Evolutionary conservation across 2,113 vertebrate species (phyloP), one percentile per base, ranked within the genome.

Genomic region (Lasiurus borealis): DNA sequence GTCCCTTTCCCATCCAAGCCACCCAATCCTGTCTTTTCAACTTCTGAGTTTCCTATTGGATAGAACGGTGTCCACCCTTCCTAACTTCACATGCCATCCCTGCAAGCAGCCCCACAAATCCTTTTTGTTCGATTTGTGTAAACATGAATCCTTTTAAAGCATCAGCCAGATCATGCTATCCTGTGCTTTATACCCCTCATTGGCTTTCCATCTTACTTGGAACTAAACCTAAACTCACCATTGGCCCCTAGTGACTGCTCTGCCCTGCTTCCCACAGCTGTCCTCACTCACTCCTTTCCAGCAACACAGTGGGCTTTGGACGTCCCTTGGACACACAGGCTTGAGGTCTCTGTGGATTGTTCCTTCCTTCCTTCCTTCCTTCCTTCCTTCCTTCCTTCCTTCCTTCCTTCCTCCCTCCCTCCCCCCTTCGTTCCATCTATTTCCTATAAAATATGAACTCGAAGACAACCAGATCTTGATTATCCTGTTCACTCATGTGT

Each of bases 201-300:
- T n/a, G n/a, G 27, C 69, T 95, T 80, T 84, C n/a, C 40, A 18
- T 90, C 57, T 87, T 84, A 52, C 57, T 36, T 36, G 34, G n/a
- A 52, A 66, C 69, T 71, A 85, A 88, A 57, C 48, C 44, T n/a
- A 71, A 69, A 54, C 46, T 72, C 69, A 46, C 59, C n/a, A 21
- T 31, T 10, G 25, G 0, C 8, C 11, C 27, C 34, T 6, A 59
- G 16, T 6, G 18, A 27, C 3, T 8, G 11, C 40, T 31, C 34
- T 15, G 7, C 8, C 15, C 23, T 31, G 18, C 57, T 46, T n/a
- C 50, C 57, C 36, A 6, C 13, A 6, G 7, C 8, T 25, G 23
- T 44, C 27, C 25, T 80, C 6, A 10, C 66, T 16, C 13, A 23
- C 12, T 85, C 18, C 21, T 52, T 46, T 62, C 78, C 46, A 46